A percentile compares a stretch with the other conserved stretches of the same genome.
Conservation (phyloP, 2,888 invertebrate genomes). For the Proisotoma minuta region DNA sequence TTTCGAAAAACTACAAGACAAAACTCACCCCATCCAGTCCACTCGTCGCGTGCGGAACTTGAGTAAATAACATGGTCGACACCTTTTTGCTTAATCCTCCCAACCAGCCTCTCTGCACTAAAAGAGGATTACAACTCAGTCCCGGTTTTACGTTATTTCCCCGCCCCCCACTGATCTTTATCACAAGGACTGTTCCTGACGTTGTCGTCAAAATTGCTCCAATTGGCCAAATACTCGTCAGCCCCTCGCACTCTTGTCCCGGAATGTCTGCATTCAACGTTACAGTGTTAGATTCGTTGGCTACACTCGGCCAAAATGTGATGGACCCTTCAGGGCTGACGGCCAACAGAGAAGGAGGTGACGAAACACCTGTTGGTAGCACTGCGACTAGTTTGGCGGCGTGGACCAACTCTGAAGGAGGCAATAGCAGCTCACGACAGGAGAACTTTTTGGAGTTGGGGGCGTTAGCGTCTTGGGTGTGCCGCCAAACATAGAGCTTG, state of each 20-base stretch:
- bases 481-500: constrained; percentile 73
- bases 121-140: constrained; percentile 60
- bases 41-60: constrained; percentile 49
- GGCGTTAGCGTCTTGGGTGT: constrained; percentile 48
- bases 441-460: constrained; percentile 32
- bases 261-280: constrained; percentile 81
- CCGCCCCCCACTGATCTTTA: constrained; percentile 60
- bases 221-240: constrained; percentile 63
- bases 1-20: not conserved
- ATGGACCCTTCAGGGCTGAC: constrained; percentile 89
- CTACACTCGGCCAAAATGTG: constrained; percentile 87
- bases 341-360: constrained; percentile 76
- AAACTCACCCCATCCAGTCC: constrained; percentile 47
- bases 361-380: constrained; percentile 57
- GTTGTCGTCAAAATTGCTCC: constrained; percentile 86
- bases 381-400: constrained; percentile 76
- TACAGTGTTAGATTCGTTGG: constrained; percentile 77
- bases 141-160: constrained; percentile 65
- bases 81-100: constrained; percentile 79
- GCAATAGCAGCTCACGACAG: constrained; percentile 79
- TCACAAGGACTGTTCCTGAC: constrained; percentile 75
- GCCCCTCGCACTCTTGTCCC: constrained; percentile 77
- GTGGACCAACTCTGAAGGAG: constrained; percentile 87
- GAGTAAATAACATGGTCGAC: constrained; percentile 74
- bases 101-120: constrained; percentile 70